Evolutionary conservation across 1,140 invertebrate genomes (phyloP), one percentile per base, ranked within the genome.

Genomic region (Bilobella aurantiaca): DNA sequence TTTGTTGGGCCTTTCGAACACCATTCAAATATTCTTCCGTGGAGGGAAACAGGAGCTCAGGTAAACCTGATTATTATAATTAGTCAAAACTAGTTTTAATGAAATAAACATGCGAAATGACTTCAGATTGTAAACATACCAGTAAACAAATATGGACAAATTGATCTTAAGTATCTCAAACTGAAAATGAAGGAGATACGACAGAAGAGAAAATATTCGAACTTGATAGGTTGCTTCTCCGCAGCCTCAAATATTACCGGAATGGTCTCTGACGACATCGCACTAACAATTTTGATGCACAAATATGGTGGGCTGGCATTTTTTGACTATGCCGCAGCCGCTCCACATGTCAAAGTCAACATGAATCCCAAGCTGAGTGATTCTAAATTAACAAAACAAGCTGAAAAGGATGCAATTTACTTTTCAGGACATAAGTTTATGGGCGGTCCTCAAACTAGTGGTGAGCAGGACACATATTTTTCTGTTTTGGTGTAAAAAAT

Each of bases 391-490:
- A 82, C 85, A 69, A 82, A 83, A 27, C 80, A 85, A 60, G 86
- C 87, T 3, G 83, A 85, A 75, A 94, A 94, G 75, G 93, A 96
- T 79, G 91, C 90, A 1, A 82, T 94, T 57, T 93, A 91, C 75
- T 91, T 95, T 75, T 91, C 90, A 30, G 86, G 88, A 30, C 90
- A 93, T 78, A 94, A 94, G 76, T 93, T 94, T 76, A 82, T 93
- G 37, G 93, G 93, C 0, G 93, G 91, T 14, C 85, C 90, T 0
- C 88, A 91, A 74, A 91, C 90, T n/a, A n/a, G n/a, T n/a, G n/a
- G n/a, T n/a, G n/a, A n/a, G n/a, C n/a, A n/a, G n/a, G n/a, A n/a
- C 8, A 90, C 91, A 0, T 58, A 58, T 65, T 18, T 12, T 8
- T 32, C 42, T 2, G 23, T 8, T 21, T 21, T 30, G 29, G 14